These are phyloP conservation scores for Aix galericulata DNA, from an alignment of 2,113 vertebrate genomes.

Conservation along the genomic window DNA sequence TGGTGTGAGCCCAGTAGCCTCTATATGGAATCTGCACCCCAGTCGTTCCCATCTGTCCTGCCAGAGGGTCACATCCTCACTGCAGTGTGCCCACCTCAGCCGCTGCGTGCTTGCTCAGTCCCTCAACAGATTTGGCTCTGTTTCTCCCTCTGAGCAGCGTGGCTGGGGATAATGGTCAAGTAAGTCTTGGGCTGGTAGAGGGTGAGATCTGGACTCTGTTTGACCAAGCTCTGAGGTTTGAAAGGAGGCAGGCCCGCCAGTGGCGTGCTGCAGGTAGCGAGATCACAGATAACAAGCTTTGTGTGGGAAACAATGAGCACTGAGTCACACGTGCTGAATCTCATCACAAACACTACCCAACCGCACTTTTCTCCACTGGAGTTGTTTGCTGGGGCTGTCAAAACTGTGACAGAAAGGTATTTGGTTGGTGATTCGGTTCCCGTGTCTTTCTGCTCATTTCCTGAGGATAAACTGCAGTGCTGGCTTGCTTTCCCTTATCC, in stretches of 20 bases:
- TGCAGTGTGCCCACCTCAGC: not conserved
- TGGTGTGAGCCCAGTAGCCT: not conserved
- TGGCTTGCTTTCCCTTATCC: not conserved
- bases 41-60: not conserved
- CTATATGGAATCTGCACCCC: not conserved
- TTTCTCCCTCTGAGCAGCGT: rapidly evolving
- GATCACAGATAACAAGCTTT: slow-evolving; percentile 14
- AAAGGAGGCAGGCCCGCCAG: slow-evolving; percentile 12
- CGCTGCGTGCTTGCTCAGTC: rapidly evolving
- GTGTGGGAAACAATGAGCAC: not conserved
- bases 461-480: slow-evolving; percentile 17
- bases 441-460: not conserved
- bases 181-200: not conserved
- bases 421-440: not conserved
- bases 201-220: not conserved
- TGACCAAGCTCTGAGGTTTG: not conserved
- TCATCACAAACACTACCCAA: not conserved
- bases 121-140: rapidly evolving
- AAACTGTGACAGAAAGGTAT: not conserved
- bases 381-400: not conserved
- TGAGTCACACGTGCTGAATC: slow-evolving; percentile 27
- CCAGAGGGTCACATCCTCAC: not conserved
- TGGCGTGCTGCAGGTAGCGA: slow-evolving; percentile 4
- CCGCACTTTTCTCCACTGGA: not conserved
- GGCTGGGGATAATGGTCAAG: not conserved